These are phyloP conservation scores for Siniperca scherzeri DNA, from an alignment of 2,797 vertebrate genomes.

Conservation along the genomic window DNA sequence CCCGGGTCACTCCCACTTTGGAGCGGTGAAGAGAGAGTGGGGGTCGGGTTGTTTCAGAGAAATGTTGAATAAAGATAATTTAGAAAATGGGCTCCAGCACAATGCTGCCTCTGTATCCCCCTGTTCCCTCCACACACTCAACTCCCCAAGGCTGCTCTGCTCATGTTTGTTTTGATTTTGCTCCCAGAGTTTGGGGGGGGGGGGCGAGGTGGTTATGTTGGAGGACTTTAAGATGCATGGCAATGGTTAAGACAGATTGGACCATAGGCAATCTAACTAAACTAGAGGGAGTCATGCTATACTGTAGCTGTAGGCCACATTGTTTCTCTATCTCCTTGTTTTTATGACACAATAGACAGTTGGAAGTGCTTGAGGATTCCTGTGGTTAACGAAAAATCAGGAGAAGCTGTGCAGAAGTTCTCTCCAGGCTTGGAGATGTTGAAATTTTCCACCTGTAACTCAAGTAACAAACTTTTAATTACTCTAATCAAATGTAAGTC, in stretches of 20 bases:
- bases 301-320: constrained; percentile 21
- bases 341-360: constrained; percentile 27
- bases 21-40: constrained; percentile 38
- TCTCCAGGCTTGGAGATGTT: background rate
- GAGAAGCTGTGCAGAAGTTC: constrained; percentile 38
- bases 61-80: constrained; percentile 85
- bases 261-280: constrained; percentile 45
- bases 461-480: constrained; percentile 8
- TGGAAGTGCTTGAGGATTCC: constrained; percentile 45
- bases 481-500: background rate
- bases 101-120: constrained; percentile 77
- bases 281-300: constrained; percentile 36
- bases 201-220: constrained; percentile 31
- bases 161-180: constrained; percentile 85
- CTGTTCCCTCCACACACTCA: constrained; percentile 47
- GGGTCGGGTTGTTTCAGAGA: constrained; percentile 70
- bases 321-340: constrained; percentile 27
- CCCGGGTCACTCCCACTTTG: constrained; percentile 67
- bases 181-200: constrained; percentile 79
- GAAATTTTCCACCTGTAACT: constrained; percentile 49
- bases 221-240: constrained; percentile 71
- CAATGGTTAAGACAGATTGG: constrained; percentile 58
- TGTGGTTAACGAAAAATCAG: constrained; percentile 34
- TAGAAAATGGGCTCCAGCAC: constrained; percentile 83
- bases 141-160: constrained; percentile 65